Base-by-base conservation (phyloP, 1,140 invertebrate genomes). In the Dreissena rostriformis region DNA sequence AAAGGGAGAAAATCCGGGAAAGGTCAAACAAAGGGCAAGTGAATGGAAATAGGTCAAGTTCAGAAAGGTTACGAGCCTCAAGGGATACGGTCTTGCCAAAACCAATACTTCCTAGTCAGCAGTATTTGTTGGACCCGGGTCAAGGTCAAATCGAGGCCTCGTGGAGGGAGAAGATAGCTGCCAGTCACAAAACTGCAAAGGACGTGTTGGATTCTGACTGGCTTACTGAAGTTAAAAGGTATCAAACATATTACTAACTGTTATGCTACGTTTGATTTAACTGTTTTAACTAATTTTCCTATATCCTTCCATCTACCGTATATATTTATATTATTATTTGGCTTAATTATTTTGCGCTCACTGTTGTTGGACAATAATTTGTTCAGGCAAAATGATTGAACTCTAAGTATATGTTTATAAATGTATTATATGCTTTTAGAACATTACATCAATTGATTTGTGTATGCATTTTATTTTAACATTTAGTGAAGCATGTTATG, bases 141-240 rank as follows among this genome's bases (percentile, higher is more conserved):
- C 52, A 79, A 14, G 29, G 39, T 66, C 63, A 77, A 26, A 49
- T 71, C 8, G 39, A 39, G 15, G 52, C 63, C 8, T 52, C 71
- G 11, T 75, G 65, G 61, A 51, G 71, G 22, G n/a, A 67, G 12
- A 73, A 53, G 22, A 52, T 65, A 67, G 24, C n/a, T 24, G 51
- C 80, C n/a, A 74, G 72, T 68, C 72, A 71, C 65, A 82, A 71
- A 29, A 55, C 80, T 22, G 49, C 55, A 17, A 68, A 70, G 29
- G 70, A 73, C 39, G 72, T 81, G 22, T 29, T n/a, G 6, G 79
- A 82, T 15, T 82, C 80, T 57, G 80, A 75, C 52, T 82, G 80
- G 80, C 72, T 82, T 11, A 66, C 80, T n/a, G 71, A 82, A 57
- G 80, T 82, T 39, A 82, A 82, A 68, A 82, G 80, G 80, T 82